A percentile compares a stretch with the other conserved stretches of the same genome.
Conservation (phyloP, 2,797 vertebrate species). For the Takifugu ocellatus region DNA sequence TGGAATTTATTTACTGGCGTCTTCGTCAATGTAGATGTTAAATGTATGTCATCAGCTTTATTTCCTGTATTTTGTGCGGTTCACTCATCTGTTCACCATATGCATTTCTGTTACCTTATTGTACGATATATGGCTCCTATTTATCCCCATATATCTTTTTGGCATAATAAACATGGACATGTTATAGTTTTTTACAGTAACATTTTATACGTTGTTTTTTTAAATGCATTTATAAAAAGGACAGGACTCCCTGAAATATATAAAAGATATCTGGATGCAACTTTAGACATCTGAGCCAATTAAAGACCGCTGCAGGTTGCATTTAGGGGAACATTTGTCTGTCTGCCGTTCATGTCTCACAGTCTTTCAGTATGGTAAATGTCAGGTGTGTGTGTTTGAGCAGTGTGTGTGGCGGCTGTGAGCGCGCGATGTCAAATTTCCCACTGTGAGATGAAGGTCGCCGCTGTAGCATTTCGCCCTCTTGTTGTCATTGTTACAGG, state of each 20-base stretch:
- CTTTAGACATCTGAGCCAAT: conserved; percentile 19
- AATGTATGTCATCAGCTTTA: conserved; percentile 51
- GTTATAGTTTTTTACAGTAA: conserved; percentile 32
- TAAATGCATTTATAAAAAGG: conserved; percentile 12
- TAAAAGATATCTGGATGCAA: conserved; percentile 23
- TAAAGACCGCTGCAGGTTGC: conserved; percentile 30
- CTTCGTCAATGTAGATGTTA: conserved; percentile 61
- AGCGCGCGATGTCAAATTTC: conserved; percentile 45
- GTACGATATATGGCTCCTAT: conserved; percentile 52
- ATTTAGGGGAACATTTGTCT: conserved; percentile 62
- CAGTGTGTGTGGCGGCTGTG: conserved; percentile 47
- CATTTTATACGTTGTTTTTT: conserved; percentile 22
- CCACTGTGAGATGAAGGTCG: conserved; percentile 51
- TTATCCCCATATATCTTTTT: conserved; percentile 51
- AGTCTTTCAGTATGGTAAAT: conserved; percentile 64
- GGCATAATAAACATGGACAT: conserved; percentile 31
- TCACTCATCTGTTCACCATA: conserved; percentile 53
- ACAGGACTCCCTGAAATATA: conserved; percentile 9
- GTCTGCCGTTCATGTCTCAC: conserved; percentile 65
- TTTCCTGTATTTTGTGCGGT: conserved; percentile 32
- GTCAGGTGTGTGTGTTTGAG: conserved; percentile 51
- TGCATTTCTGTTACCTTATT: conserved; percentile 44
- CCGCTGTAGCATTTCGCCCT: conserved; percentile 59
- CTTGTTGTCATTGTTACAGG: conserved; percentile 88
- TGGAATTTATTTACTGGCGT: conserved; percentile 27